Base-by-base conservation (phyloP, 2,797 vertebrate genomes). In the Mastacembelus armatus region DNA sequence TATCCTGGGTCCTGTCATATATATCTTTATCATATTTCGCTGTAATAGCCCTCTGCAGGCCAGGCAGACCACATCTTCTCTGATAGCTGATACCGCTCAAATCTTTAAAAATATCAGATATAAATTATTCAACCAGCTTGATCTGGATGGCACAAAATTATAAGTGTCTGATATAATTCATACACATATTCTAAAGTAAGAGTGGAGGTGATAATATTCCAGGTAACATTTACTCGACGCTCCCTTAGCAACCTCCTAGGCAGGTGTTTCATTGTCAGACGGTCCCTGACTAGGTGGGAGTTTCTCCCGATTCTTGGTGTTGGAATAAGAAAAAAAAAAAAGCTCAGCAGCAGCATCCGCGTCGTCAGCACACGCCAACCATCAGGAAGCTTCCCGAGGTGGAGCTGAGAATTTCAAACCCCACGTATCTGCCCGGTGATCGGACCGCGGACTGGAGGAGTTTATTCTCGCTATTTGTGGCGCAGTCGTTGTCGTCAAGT, bases 211-310 rank as follows among this genome's bases (percentile, higher is more conserved):
- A n/a, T n/a, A n/a, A n/a, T n/a, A n/a, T 33, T 0, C 4, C 10
- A 18, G 9, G 39, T 24, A 11, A 3, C 5, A 64, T 11, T n/a
- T 62, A 7, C 1, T 58, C 21, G 81, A 88, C 74, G 69, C 56
- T 85, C 85, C 89, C 90, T 88, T 57, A 60, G 57, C 40, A 42
- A 33, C 60, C 38, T 51, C 22, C 4, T 7, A 3, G 15, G 66
- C 66, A 84, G 80, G 47, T 66, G 70, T 83, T 76, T 54, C 61
- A 91, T 92, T 93, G 89, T 80, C 70, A 91, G 89, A 93, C 90
- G 89, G 83, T 71, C 90, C 92, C 92, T 92, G 59, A 72, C 61
- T 71, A 71, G 85, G 89, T 88, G 93, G 93, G 93, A 92, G 92
- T 91, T 93, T 88, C 92, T 92, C 86, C 86, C 83, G 86, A 87